These are phyloP conservation scores for Engystomops pustulosus DNA, from an alignment of 2,113 vertebrate genomes.

Conservation along the genomic window DNA sequence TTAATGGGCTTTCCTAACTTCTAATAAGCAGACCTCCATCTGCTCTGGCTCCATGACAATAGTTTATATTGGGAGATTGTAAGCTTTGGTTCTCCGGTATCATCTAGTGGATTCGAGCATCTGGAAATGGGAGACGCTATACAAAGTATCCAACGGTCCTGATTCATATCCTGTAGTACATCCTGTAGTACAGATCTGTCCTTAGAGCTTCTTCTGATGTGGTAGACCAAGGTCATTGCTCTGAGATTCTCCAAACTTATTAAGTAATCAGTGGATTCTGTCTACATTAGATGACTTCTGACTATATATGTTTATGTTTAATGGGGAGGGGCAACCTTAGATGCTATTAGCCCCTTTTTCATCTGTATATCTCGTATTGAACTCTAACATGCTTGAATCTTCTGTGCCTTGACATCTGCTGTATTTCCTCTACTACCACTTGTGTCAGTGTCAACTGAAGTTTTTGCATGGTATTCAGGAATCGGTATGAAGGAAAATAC, in stretches of 20 bases:
- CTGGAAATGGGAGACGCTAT: conserved; percentile 34
- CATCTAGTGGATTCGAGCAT: conserved; percentile 39
- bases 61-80: conserved; percentile 24
- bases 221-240: neutral
- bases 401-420: too few species aligned
- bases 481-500: too few species aligned
- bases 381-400: too few species aligned
- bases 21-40: conserved; percentile 24
- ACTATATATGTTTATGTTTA: neutral
- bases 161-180: conserved; percentile 39
- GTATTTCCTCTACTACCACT: too few species aligned
- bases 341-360: too few species aligned
- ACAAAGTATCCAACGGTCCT: conserved; percentile 2
- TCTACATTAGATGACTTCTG: neutral
- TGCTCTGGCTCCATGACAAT: conserved; percentile 1
- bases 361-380: too few species aligned
- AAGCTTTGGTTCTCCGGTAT: conserved; percentile 15
- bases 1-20: neutral
- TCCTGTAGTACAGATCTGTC: conserved; percentile 22
- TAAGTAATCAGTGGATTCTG: neutral
- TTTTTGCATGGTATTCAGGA: too few species aligned
- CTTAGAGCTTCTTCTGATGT: conserved; percentile 4
- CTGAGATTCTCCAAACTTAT: conserved; percentile 22
- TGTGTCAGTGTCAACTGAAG: too few species aligned
- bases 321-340: too few species aligned